These are phyloP conservation scores for Taenioides sp. DNA, from an alignment of 2,797 vertebrate genomes.

Conservation along the genomic window DNA sequence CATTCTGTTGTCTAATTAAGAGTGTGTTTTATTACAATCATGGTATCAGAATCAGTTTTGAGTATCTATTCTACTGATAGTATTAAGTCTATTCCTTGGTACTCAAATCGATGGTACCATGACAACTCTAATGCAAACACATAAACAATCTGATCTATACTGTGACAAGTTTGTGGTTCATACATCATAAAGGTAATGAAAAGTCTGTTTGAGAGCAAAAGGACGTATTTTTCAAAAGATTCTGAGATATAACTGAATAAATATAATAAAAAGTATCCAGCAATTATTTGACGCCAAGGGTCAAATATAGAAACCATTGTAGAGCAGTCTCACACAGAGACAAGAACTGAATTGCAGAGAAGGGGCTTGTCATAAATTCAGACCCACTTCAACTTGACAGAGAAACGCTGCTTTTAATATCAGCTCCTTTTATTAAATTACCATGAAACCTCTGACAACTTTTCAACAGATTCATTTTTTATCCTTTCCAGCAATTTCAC, in stretches of 20 bases:
- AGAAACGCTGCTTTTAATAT: constrained; percentile 10
- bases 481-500: not conserved
- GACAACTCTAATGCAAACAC: no score
- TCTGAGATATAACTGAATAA: not conserved
- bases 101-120: no score
- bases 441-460: constrained; percentile 6
- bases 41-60: no score
- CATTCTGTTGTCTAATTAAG: no score
- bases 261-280: not conserved
- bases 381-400: not conserved
- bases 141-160: no score
- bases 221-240: no score
- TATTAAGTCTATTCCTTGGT: no score
- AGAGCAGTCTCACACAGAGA: constrained; percentile 10
- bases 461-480: constrained; percentile 4
- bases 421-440: constrained; percentile 11
- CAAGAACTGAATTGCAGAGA: constrained; percentile 7
- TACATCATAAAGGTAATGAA: no score
- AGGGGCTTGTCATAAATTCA: constrained; percentile 8
- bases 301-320: constrained; percentile 29
- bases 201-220: no score
- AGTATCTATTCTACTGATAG: no score
- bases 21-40: no score
- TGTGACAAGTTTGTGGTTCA: no score
- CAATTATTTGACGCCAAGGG: not conserved